A percentile compares a stretch with the other conserved stretches of the same genome.
Conservation (phyloP, 2,797 vertebrate genomes). For the Lycodopsis pacificus region DNA sequence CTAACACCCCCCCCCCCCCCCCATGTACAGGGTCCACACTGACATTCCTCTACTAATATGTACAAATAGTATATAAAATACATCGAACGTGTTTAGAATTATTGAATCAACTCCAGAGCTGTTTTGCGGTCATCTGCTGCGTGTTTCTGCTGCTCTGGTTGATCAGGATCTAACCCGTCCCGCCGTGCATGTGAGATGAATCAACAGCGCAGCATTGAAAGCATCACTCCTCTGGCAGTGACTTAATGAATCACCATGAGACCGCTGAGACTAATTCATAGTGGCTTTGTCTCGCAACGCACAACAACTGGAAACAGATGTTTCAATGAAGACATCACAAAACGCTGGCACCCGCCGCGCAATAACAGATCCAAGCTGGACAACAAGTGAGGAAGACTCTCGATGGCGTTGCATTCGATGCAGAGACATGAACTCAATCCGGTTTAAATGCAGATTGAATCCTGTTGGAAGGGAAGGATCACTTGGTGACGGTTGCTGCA, state of each 20-base stretch:
- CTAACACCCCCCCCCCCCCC: not conserved
- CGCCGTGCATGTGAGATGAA: not conserved
- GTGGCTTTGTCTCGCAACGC: conserved; percentile 1
- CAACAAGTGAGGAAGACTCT: not conserved
- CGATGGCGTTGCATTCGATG: fast-evolving
- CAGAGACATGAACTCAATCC: not conserved
- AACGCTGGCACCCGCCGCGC: not conserved
- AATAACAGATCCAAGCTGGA: not conserved
- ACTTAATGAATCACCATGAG: not conserved
- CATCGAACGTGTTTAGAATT: too few relatives aligned
- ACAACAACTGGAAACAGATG: conserved; percentile 41
- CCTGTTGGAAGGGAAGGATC: not conserved
- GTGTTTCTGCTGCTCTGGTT: not conserved
- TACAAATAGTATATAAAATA: too few relatives aligned
- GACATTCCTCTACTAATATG: too few relatives aligned
- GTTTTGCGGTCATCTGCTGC: not conserved
- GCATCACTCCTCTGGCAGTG: not conserved
- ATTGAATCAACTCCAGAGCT: not conserved
- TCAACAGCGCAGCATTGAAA: not conserved
- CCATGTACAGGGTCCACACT: too few relatives aligned
- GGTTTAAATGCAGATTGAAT: not conserved
- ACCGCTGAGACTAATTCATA: not conserved
- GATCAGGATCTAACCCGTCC: not conserved
- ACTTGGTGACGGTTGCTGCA: not conserved
- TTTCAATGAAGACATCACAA: conserved; percentile 33